Conservation (phyloP, 1,140 invertebrate species). For the Coelopa frigida region DNA sequence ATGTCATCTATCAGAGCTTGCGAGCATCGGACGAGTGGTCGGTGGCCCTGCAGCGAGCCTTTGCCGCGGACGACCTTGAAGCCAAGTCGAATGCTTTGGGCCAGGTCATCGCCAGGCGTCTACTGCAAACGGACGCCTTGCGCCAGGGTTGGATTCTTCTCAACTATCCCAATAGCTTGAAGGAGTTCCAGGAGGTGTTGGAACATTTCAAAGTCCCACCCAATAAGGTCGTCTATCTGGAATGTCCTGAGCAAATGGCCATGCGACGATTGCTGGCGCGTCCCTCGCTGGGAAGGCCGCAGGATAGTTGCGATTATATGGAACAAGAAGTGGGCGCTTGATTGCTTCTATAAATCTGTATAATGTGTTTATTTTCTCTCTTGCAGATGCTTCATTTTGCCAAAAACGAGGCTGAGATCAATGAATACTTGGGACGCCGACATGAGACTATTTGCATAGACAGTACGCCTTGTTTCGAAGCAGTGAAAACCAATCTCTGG, state of each 20-base stretch:
- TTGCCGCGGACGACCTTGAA: slow-evolving; percentile 18
- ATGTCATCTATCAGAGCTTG: slow-evolving; percentile 26
- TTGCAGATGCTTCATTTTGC: slow-evolving; percentile 32
- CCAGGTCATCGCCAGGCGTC: slow-evolving; percentile 21
- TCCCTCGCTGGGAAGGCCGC: slow-evolving; percentile 21
- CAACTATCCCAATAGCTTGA: slow-evolving; percentile 32
- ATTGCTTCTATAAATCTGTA: neutral
- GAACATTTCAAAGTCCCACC: slow-evolving; percentile 31
- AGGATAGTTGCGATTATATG: slow-evolving; percentile 21
- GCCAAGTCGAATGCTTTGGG: slow-evolving; percentile 24
- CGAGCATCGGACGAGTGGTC: slow-evolving; percentile 1
- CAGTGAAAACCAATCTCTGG: slow-evolving; percentile 27
- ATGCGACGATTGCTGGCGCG: slow-evolving; percentile 21
- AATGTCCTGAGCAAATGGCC: slow-evolving; percentile 27
- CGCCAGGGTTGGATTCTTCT: slow-evolving; percentile 31
- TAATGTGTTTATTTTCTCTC: neutral
- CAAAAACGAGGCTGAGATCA: slow-evolving; percentile 21
- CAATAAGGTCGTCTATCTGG: slow-evolving; percentile 31
- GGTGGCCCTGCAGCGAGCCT: slow-evolving; percentile 23
- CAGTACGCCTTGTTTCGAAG: slow-evolving; percentile 28
- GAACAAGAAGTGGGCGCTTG: slow-evolving; percentile 15
- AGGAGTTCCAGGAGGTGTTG: slow-evolving; percentile 32
- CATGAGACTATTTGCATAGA: slow-evolving; percentile 36
- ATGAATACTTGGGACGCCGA: slow-evolving; percentile 26
- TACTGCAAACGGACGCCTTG: slow-evolving; percentile 29